Conservation (phyloP, 2,797 vertebrate genomes). For the Notoglanidium macrostoma region DNA sequence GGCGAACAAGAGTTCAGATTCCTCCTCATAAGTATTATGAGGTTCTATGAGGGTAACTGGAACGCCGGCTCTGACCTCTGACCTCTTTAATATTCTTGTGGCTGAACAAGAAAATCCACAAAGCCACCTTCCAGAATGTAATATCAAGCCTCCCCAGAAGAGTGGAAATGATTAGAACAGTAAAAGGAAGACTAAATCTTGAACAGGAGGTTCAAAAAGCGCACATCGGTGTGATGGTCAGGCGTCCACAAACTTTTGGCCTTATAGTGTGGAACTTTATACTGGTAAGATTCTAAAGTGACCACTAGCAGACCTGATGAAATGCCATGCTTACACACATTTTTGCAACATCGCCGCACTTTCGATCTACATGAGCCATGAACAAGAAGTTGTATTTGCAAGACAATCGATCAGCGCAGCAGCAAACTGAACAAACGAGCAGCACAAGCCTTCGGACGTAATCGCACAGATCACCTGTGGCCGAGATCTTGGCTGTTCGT, state of each 20-base stretch:
- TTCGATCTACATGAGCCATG: background rate
- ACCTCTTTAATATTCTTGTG: background rate
- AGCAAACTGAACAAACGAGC: background rate
- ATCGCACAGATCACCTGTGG: background rate
- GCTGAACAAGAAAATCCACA: background rate
- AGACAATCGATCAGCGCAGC: background rate
- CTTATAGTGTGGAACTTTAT: background rate
- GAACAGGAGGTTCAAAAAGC: background rate
- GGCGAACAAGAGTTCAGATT: background rate
- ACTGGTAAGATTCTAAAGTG: background rate
- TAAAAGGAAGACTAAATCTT: background rate
- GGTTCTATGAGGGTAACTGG: background rate
- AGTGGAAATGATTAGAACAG: background rate
- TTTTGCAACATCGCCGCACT: background rate
- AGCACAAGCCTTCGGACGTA: background rate
- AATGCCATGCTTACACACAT: background rate
- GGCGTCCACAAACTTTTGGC: background rate
- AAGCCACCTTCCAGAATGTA: background rate
- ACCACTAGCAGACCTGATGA: background rate
- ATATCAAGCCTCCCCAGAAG: background rate
- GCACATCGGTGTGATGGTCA: background rate
- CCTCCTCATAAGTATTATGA: background rate
- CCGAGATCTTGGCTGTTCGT: background rate
- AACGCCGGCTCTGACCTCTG: background rate
- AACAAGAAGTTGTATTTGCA: background rate